Evolutionary conservation across 2,888 invertebrate genomes (phyloP), one percentile per base, ranked within the genome.

Genomic region (Cabera pusaria): DNA sequence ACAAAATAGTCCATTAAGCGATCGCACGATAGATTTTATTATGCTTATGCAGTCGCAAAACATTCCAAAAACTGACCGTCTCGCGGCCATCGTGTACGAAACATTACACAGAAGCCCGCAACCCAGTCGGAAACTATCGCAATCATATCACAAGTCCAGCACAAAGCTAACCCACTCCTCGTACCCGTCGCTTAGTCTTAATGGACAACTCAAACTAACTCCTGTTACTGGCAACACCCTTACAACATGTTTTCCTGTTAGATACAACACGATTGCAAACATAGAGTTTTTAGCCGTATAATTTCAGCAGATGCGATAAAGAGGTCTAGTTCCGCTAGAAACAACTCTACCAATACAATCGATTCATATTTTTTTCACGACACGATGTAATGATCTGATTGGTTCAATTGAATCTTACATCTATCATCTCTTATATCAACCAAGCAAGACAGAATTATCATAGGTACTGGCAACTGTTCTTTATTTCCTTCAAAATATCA

Each of bases 1-100:
- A 87, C 87, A 84, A 87, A 86, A 83, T 86, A 86, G 81, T 86
- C 71, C 78, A 76, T 73, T 68, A 86, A 87, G 86, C 86, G 78
- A 81, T 77, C 78, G 81, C 77, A 80, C 75, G 67, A 67, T 73
- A 72, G 65, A 71, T 66, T 66, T 72, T 78, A 81, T 80, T 77
- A 82, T 78, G 81, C 78, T 70, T 65, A 64, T 74, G 68, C 72
- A 65, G 60, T 66, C 66, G 69, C 70, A 66, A 72, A 76, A 74
- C 72, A 74, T 75, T 75, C 64, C 56, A 58, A 66, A 65, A 69
- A 66, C 64, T 57, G 12, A 3, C 22, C 48, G 55, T 56, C 55
- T 60, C 61, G 52, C 52, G 59, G 7, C 7, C 22, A 26, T 17
- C 56, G 48, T 58, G 58, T 53, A 56, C 66, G 47, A 44, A 52